Percentiles rank a stretch among this genome's conserved stretches.
Conservation (phyloP, 2,797 vertebrate species). For the Myotis planiceps region DNA sequence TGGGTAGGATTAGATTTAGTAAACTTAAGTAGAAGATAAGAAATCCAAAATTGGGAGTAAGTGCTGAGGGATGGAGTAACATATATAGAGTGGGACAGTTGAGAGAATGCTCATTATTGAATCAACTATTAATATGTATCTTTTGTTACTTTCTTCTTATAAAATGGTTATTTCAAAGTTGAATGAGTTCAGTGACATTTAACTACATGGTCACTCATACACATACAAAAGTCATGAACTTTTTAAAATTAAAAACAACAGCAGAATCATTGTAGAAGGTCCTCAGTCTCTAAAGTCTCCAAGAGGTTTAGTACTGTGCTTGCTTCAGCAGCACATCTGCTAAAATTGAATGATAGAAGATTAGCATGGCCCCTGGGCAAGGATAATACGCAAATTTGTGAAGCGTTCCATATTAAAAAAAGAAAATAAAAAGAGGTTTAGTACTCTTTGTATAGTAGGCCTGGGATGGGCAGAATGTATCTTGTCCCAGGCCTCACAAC, state of each 20-base stretch:
- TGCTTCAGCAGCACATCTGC: no score
- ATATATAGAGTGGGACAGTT: not conserved
- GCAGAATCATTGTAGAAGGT: not conserved
- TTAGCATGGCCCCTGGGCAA: no score
- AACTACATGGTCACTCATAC: not conserved
- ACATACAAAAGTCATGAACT: not conserved
- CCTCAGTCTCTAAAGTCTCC: not conserved
- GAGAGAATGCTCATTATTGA: not conserved
- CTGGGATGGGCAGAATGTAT: not conserved
- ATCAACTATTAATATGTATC: not conserved
- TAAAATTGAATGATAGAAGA: no score
- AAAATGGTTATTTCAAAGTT: constrained; percentile 23
- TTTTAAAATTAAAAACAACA: not conserved
- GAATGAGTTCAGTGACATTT: constrained; percentile 8
- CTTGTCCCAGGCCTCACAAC: not conserved
- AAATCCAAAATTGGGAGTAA: not conserved
- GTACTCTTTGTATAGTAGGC: not conserved
- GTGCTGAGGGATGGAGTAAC: not conserved
- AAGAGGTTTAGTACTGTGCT: not conserved
- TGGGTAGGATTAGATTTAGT: not conserved
- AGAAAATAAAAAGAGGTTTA: not conserved
- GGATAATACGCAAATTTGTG: no score
- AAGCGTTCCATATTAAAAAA: no score
- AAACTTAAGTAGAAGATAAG: not conserved
- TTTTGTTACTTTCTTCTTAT: not conserved